These are phyloP conservation scores for Diplodus puntazzo DNA, from an alignment of 2,797 vertebrate species.

Conservation along the genomic window DNA sequence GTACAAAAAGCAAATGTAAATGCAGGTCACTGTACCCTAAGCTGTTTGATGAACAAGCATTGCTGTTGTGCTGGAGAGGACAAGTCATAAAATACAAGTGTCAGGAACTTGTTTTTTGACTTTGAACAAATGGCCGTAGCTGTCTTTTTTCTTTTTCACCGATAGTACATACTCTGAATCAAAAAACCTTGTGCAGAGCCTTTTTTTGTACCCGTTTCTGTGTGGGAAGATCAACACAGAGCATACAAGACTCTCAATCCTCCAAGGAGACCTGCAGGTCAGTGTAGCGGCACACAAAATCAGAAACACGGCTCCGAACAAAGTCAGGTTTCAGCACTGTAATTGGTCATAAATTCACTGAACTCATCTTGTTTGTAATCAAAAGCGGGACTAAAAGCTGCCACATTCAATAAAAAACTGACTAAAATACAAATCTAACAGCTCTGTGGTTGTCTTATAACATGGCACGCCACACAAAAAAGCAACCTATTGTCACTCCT, in stretches of 20 bases:
- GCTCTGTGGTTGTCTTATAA: not conserved
- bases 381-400: not conserved
- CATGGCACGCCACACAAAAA: slow-evolving; percentile 8
- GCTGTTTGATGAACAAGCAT: not conserved
- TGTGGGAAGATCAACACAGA: not conserved
- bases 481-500: slow-evolving; percentile 10
- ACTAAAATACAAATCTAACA: not conserved
- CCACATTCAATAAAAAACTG: not conserved
- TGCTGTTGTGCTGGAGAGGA: not conserved
- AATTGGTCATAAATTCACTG: not conserved
- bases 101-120: not conserved
- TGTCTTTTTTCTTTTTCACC: not conserved
- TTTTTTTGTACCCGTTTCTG: not conserved
- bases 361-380: not conserved
- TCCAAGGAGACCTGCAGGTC: not conserved
- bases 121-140: not conserved
- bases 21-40: not conserved
- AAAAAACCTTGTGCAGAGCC: not conserved
- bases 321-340: too few relatives aligned
- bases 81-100: not conserved
- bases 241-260: not conserved
- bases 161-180: not conserved
- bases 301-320: too few relatives aligned
- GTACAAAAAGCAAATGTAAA: not conserved
- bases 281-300: not conserved